Evolutionary conservation across 2,888 invertebrate species (phyloP).

Genomic region (Schizaphis graminum): DNA sequence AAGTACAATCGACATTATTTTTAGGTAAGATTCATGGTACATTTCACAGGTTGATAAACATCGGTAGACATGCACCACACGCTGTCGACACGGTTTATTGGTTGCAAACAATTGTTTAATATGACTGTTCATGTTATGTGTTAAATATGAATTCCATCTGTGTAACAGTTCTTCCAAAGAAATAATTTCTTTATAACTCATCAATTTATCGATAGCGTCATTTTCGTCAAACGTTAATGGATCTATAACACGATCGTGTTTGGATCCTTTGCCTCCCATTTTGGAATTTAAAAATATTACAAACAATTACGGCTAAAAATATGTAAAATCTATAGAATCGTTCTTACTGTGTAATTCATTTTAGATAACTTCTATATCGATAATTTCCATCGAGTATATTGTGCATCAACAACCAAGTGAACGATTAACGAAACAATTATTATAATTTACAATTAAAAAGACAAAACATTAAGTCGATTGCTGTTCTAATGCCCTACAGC

Average conservation of each 20-base stretch:
- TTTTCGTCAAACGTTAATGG: constrained; percentile 27
- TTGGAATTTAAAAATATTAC: background rate
- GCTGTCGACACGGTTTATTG: constrained; percentile 32
- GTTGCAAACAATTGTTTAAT: constrained; percentile 50
- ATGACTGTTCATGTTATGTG: constrained; percentile 43
- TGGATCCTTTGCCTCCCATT: constrained; percentile 57
- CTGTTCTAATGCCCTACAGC: background rate
- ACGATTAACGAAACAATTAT: background rate
- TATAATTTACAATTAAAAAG: background rate
- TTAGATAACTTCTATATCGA: background rate
- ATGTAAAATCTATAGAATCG: background rate
- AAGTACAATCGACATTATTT: constrained; percentile 34
- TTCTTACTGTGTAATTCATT: background rate
- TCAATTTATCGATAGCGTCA: constrained; percentile 45
- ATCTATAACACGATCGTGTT: constrained; percentile 16
- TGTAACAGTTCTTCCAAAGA: constrained; percentile 27
- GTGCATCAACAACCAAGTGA: background rate
- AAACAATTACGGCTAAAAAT: background rate
- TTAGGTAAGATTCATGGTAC: constrained; percentile 40
- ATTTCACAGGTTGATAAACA: constrained; percentile 29
- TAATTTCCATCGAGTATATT: background rate
- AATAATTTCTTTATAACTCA: constrained; percentile 40
- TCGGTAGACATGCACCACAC: constrained; percentile 43
- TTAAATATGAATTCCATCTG: constrained; percentile 55
- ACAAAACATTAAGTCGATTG: background rate